Base-by-base conservation (phyloP, 2,888 invertebrate species). In the Melanostoma mellinum region DNA sequence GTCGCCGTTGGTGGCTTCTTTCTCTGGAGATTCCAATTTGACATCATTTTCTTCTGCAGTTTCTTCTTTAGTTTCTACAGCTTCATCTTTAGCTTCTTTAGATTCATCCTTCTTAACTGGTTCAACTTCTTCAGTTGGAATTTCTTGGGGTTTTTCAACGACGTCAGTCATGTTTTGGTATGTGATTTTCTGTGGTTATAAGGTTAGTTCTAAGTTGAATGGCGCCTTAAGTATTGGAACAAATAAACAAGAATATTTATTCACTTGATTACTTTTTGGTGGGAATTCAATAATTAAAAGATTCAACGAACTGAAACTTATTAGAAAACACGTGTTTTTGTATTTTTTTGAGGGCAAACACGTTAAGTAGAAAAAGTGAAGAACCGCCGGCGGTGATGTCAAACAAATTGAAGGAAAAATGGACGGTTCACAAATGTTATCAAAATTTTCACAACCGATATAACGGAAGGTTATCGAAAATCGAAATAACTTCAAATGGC, bases 141-240 rank as follows among this genome's bases (percentile, higher is more conserved):
- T 33, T 58, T 86, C 86, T 73, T 77, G 71, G 40, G 81, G 82
- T 71, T 88, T 86, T 60, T 88, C 88, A 48, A 85, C 87, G 85
- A 88, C 88, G 55, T 88, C 89, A 53, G 90, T 88, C 90, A 90
- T 90, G 73, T 20, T 65, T 48, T 61, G 65, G 5, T 52, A 35
- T 2, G 48, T n/a, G 20, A 2, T n/a, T 61, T 73, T 50, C 72
- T 76, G 38, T 32, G 6, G 10, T 9, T 30, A 20, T 46, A 48
- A 76, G 76, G 72, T 76, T 76, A 61, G 2, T 55, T 68, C 42
- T 10, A 9, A 9, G 6, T 36, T 40, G 5, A 48, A 46, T 68
- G 32, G 44, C 61, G 53, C 73, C 8, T 40, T 3, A 3, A 2
- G 4, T 20, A 40, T 3, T 3, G 3, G 6, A 4, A 30, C 3